These are phyloP conservation scores for Frieseomelitta varia DNA, from an alignment of 1,140 invertebrate genomes.

Conservation along the genomic window DNA sequence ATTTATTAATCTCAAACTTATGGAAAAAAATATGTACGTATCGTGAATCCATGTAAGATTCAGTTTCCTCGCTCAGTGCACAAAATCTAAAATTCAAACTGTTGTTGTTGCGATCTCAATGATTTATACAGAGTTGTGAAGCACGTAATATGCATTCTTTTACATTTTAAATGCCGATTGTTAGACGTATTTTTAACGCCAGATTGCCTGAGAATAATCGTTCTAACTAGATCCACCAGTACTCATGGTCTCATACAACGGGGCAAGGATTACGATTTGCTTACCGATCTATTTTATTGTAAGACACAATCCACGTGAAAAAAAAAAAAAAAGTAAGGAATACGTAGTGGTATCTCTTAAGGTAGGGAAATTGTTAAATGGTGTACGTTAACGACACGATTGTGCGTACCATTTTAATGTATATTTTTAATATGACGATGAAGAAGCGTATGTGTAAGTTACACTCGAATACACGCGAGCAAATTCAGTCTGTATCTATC, in stretches of 20 bases:
- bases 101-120: background rate
- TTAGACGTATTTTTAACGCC: background rate
- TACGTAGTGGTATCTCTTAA: slow-evolving; percentile 64
- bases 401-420: slow-evolving; percentile 74
- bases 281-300: slow-evolving; percentile 72
- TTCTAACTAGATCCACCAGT: slow-evolving; percentile 41
- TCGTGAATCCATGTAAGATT: background rate
- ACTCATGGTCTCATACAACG: slow-evolving; percentile 32
- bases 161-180: slow-evolving; percentile 28
- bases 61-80: slow-evolving; percentile 12
- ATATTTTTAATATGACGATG: slow-evolving; percentile 76
- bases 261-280: slow-evolving; percentile 66
- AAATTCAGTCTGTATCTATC: slow-evolving; percentile 52
- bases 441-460: slow-evolving; percentile 63
- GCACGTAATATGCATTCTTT: slow-evolving; percentile 32
- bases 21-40: background rate
- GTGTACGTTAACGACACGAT: slow-evolving; percentile 65
- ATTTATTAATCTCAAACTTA: background rate
- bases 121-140: background rate
- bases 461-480: slow-evolving; percentile 33
- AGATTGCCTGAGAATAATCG: slow-evolving; percentile 18
- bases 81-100: slow-evolving; percentile 21
- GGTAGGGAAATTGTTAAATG: slow-evolving; percentile 67
- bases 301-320: slow-evolving; percentile 47
- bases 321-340: slow-evolving; percentile 17